These are phyloP conservation scores for Fabriciana adippe DNA, from an alignment of 2,888 invertebrate genomes.

Conservation along the genomic window DNA sequence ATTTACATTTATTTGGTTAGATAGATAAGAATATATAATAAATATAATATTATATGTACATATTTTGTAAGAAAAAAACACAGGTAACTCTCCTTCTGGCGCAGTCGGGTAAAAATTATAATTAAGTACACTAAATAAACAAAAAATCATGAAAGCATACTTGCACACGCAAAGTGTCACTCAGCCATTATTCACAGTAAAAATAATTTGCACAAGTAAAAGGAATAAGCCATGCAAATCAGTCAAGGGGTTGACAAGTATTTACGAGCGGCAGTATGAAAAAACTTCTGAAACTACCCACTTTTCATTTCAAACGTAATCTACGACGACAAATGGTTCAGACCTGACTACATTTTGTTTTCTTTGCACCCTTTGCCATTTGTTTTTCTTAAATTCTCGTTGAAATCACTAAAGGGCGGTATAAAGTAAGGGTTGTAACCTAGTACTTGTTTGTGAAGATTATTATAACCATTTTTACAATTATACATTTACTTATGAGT, in stretches of 20 bases:
- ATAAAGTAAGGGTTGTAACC: no score
- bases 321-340: constrained; percentile 70
- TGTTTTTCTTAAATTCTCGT: constrained; percentile 26
- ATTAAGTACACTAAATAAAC: background rate
- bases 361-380: constrained; percentile 25
- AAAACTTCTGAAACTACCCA: constrained; percentile 70
- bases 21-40: no score
- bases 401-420: constrained; percentile 31
- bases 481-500: no score
- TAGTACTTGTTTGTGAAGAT: no score
- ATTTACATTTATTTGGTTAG: no score
- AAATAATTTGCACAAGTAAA: constrained; percentile 14
- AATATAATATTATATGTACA: no score
- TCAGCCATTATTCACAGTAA: constrained; percentile 9
- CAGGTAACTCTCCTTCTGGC: background rate
- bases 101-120: background rate
- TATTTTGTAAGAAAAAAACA: background rate
- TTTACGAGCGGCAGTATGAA: constrained; percentile 61
- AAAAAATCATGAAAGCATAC: constrained; percentile 12
- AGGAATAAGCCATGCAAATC: constrained; percentile 56
- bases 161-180: constrained; percentile 4
- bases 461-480: no score
- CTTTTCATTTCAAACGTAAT: constrained; percentile 78
- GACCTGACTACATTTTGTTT: constrained; percentile 65
- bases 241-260: constrained; percentile 69